Conservation (phyloP, 2,113 vertebrate species). For the Bettongia penicillata region DNA sequence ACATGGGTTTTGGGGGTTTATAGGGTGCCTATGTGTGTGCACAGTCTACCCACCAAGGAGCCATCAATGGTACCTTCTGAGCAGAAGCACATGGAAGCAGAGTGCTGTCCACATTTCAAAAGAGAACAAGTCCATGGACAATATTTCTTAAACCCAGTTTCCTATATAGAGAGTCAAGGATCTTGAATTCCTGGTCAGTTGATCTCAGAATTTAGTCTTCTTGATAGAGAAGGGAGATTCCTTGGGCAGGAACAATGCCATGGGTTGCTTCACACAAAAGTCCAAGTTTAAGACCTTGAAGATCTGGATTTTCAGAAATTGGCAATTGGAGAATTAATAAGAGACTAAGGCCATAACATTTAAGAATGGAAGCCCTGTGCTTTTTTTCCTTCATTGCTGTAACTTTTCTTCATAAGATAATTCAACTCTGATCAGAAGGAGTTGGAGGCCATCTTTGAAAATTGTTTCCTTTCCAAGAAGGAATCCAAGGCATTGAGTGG, state of each 20-base stretch:
- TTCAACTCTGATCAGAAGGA: not conserved
- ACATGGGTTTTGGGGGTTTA: not conserved
- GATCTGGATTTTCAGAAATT: not conserved
- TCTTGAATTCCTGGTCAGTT: not conserved
- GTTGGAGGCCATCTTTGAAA: not conserved
- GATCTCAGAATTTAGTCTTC: not conserved
- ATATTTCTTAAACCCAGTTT: not conserved
- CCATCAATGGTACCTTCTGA: not conserved
- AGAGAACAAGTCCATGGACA: not conserved
- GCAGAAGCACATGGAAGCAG: not conserved
- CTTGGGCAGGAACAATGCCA: not conserved
- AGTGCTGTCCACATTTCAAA: not conserved
- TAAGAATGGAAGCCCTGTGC: not conserved
- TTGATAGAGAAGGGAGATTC: not conserved
- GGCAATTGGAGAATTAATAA: not conserved
- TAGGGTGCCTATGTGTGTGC: not conserved
- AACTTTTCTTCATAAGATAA: not conserved
- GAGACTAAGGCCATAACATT: not conserved
- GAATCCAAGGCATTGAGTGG: not conserved
- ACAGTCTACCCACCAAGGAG: not conserved
- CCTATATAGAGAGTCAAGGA: not conserved
- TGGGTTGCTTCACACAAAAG: not conserved
- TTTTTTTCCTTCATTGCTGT: not conserved
- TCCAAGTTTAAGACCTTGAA: not conserved
- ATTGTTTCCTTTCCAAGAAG: not conserved